phyloP scores from a whole-genome alignment of 2,113 vertebrate genomes.

The Aegotheles bennettii region DNA sequence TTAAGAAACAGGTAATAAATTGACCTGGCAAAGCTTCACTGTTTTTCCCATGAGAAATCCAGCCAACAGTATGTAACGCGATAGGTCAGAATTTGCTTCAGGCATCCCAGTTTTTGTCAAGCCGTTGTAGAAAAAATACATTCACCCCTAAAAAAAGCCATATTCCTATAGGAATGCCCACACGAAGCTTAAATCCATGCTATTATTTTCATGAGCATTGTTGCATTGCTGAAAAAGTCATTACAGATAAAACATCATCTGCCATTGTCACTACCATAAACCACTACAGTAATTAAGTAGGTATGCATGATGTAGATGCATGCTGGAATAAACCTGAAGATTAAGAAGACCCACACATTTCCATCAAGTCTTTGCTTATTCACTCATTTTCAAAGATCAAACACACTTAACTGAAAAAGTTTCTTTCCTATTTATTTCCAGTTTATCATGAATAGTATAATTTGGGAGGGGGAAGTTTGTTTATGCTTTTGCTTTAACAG shows the following conservation, averaged over 20 bases:
- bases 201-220: background rate
- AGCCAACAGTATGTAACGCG: accelerated
- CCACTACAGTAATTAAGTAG: background rate
- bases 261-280: background rate
- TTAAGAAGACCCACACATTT: background rate
- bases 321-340: background rate
- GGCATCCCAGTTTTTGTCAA: background rate
- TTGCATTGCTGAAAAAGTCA: background rate
- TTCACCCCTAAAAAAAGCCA: accelerated
- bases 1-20: background rate
- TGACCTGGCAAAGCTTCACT: background rate
- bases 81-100: background rate
- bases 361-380: constrained; percentile 9
- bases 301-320: constrained; percentile 1
- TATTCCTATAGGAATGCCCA: background rate
- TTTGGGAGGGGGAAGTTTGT: constrained; percentile 45
- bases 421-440: background rate
- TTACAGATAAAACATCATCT: background rate
- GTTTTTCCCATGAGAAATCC: background rate
- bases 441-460: background rate
- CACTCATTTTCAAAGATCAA: background rate
- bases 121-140: background rate
- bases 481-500: constrained; percentile 62
- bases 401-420: background rate
- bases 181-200: background rate